Evolutionary conservation across 1,140 invertebrate species (phyloP), one percentile per base, ranked within the genome.

Genomic region (Harpegnathos saltator): DNA sequence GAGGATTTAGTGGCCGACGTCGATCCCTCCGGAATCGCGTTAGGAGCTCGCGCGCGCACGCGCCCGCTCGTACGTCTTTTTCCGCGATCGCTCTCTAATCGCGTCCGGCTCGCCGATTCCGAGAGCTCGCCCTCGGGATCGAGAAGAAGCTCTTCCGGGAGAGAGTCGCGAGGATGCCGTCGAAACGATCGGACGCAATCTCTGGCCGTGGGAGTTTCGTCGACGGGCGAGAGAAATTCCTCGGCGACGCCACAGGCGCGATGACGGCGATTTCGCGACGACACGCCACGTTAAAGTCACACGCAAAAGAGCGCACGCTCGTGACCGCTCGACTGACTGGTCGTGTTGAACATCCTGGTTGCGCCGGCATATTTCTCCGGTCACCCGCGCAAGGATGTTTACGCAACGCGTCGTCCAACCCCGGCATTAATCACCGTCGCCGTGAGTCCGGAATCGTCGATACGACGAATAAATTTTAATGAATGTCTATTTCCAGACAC

Each of bases 1-100:
- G 66, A 89, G 90, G 88, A 93, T 94, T 93, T 93, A 93, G 83
- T 92, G 75, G 83, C 58, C 77, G 66, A 50, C 69, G 72, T 38
- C 22, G 26, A 63, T 44, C 75, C 77, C 85, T 58, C 82, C 82
- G 81, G 86, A 84, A 87, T 87, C 85, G 84, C 72, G 84, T 87
- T 61, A 73, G 50, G 85, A 73, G 71, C 85, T 87, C 85, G 80
- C 59, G 71, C 59, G 71, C 85, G 86, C 85, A 71, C 59, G 71
- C 59, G 71, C 48, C 24, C 50, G 63, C 63, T 48, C 72, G 50
- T 75, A 68, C 66, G 38, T 72, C 81, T 78, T 78, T 72, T 56
- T 63, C 66, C 38, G 69, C 78, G 61, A 65, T 65, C 72, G 61
- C 71, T 44, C 63, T 50, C 82, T 82, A 68, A 80, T 84, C 82